A percentile compares a stretch with the other conserved stretches of the same genome.
phyloP scores from a whole-genome alignment of 2,888 invertebrate species.

The Pardosa pseudoannulata region DNA sequence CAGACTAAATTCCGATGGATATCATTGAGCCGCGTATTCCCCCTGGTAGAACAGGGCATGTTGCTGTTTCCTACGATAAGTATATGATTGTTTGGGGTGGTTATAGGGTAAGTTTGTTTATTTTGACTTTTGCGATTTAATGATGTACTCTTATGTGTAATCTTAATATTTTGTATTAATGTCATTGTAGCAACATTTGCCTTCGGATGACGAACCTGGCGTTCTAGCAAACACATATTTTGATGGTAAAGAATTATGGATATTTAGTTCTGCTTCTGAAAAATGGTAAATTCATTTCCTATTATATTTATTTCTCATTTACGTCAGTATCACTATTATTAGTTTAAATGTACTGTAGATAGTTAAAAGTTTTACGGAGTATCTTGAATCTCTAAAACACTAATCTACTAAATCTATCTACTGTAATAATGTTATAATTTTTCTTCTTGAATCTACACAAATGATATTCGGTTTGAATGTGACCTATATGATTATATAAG shows the following conservation, averaged over 20 bases:
- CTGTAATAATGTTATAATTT: too few species aligned
- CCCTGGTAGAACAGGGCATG: slow-evolving; percentile 75
- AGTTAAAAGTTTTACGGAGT: too few species aligned
- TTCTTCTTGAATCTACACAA: too few species aligned
- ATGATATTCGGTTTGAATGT: too few species aligned
- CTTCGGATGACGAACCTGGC: slow-evolving; percentile 42
- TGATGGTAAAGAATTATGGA: slow-evolving; percentile 75
- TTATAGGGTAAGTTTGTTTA: slow-evolving; percentile 74
- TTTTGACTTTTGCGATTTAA: too few species aligned
- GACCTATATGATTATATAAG: too few species aligned
- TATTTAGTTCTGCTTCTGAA: slow-evolving; percentile 76
- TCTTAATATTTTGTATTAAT: background rate
- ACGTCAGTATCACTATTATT: too few species aligned
- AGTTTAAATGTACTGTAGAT: too few species aligned
- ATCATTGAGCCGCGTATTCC: background rate
- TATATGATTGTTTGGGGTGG: slow-evolving; percentile 77
- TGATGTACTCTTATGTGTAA: background rate
- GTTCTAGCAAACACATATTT: slow-evolving; percentile 73
- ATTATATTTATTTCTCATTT: too few species aligned
- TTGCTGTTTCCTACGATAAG: slow-evolving; percentile 75
- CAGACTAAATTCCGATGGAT: too few species aligned
- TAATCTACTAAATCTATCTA: too few species aligned
- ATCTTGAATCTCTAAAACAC: too few species aligned
- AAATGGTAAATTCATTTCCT: slow-evolving; percentile 75
- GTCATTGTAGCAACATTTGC: background rate